These are phyloP conservation scores for Drosophila ochracea DNA, from an alignment of 2,888 invertebrate genomes.

Conservation along the genomic window DNA sequence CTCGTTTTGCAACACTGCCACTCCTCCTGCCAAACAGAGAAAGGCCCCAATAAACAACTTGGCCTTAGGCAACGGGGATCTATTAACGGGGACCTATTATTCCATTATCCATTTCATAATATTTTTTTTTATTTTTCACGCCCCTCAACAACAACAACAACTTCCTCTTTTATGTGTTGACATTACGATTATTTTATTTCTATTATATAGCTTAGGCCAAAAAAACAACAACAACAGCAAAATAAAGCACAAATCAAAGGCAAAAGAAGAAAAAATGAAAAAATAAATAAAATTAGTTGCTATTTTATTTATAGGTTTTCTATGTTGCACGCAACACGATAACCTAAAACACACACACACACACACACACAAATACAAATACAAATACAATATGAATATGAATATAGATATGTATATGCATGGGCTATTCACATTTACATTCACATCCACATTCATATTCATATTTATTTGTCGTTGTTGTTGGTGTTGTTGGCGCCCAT, in stretches of 20 bases:
- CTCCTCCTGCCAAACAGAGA: neutral
- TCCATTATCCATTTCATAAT: neutral
- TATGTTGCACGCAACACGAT: conserved; percentile 50
- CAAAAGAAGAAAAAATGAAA: conserved; percentile 21
- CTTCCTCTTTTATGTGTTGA: conserved; percentile 50
- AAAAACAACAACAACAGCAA: neutral
- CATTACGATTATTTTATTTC: conserved; percentile 73
- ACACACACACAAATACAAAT: conserved; percentile 14
- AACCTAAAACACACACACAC: conserved; percentile 16
- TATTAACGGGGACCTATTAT: neutral
- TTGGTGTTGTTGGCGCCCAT: conserved; percentile 40
- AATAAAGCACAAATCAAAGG: conserved; percentile 7
- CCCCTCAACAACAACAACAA: conserved; percentile 17
- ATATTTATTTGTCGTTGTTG: conserved; percentile 39
- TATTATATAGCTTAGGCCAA: conserved; percentile 15
- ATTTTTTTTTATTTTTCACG: conserved; percentile 10
- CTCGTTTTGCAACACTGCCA: neutral
- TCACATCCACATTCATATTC: conserved; percentile 32
- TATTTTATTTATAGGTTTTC: conserved; percentile 75
- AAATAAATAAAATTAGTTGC: conserved; percentile 82
- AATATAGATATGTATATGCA: conserved; percentile 8
- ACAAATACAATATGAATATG: neutral
- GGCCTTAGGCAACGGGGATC: neutral
- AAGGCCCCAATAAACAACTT: neutral
- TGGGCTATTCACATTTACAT: conserved; percentile 11